Evolutionary conservation across 2,888 invertebrate genomes (phyloP), one percentile per base, ranked within the genome.

Genomic region (Agriopis aurantiaria): DNA sequence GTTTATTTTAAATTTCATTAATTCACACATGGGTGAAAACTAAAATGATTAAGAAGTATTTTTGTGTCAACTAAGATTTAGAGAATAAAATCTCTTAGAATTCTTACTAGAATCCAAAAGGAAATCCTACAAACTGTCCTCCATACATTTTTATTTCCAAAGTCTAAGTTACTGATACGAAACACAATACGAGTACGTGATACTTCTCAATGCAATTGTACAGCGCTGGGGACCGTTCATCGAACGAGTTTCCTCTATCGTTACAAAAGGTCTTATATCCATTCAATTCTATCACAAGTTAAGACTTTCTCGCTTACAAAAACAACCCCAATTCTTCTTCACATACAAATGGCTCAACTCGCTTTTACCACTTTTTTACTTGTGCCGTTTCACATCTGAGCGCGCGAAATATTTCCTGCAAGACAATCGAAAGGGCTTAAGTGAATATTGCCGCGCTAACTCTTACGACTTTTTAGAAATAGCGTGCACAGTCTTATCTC

Each of bases 401-500:
- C 58, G 46, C 43, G 70, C 68, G 70, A 76, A 81, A 86, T 88
- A 88, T 84, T 83, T 81, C 77, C 77, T 72, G 56, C 64, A 73
- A 63, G 79, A 83, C 83, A 85, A 84, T 79, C 78, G 77, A 83
- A 93, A 91, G 72, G 92, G 83, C 80, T 73, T 85, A 93, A 88
- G 85, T 87, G 77, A 76, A 78, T 74, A 70, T 53, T 52, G 74
- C 79, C 76, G 75, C 72, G 77, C 75, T 79, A 82, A 83, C 85
- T 84, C 86, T 88, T 91, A 88, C 84, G 88, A 82, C 91, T 81
- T 92, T 92, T 87, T 79, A 81, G 81, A 79, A 76, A 79, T 76
- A 82, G 84, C 82, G 85, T 85, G 84, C 83, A 88, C 86, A 86
- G 89, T 85, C 91, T 93, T 94, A 94, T 94, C 94, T 93, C 83